Evolutionary conservation across 2,888 invertebrate species (phyloP).

Genomic region (Laspeyria flexula): DNA sequence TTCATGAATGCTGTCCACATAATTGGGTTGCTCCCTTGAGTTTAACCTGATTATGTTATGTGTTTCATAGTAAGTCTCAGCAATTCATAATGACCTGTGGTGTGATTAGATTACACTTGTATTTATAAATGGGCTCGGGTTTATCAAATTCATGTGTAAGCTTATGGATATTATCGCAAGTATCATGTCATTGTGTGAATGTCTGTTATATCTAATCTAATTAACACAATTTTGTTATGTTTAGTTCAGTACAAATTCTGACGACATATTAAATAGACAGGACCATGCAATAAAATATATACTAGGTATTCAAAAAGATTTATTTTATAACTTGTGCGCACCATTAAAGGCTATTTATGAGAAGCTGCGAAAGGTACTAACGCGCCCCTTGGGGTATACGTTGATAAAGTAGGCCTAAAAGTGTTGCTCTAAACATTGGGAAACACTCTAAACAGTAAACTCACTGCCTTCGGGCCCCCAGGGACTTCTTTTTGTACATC

Average conservation of each 20-base stretch:
- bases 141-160: not conserved
- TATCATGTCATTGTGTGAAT: not conserved
- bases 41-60: not conserved
- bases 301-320: conserved; percentile 10
- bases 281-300: not conserved
- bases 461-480: conserved; percentile 7
- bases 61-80: not conserved
- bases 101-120: not conserved
- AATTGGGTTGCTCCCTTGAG: not conserved
- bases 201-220: not conserved
- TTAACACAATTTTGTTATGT: not conserved
- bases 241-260: too few relatives aligned
- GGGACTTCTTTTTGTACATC: conserved; percentile 6
- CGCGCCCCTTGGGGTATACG: conserved; percentile 26
- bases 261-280: not conserved
- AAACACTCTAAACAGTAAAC: conserved; percentile 16
- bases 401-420: conserved; percentile 27
- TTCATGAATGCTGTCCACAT: conserved; percentile 6
- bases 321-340: conserved; percentile 5
- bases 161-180: not conserved
- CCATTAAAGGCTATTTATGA: conserved; percentile 9
- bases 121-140: not conserved
- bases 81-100: not conserved
- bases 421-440: conserved; percentile 20
- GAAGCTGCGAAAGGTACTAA: conserved; percentile 19